phyloP scores from a whole-genome alignment of 2,888 invertebrate genomes.

The Bunonema sp. region DNA sequence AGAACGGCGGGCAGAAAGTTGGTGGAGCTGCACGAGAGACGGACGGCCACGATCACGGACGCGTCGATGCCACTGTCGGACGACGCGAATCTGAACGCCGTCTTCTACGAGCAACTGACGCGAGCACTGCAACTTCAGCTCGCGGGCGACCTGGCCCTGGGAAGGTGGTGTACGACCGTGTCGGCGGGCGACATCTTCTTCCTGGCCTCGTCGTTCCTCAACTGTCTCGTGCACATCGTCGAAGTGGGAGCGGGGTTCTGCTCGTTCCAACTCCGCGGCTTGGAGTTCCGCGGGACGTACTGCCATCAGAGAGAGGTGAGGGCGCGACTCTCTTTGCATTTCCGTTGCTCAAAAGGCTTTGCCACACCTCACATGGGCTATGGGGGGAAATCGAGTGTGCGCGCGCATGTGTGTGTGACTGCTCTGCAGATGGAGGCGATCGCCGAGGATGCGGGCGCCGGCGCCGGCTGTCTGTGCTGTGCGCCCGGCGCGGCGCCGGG shows the following conservation, averaged over 20 bases:
- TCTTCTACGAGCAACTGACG: slow-evolving; percentile 95
- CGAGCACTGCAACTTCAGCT: slow-evolving; percentile 56
- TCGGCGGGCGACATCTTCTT: slow-evolving; percentile 95
- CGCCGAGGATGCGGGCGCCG: slow-evolving; percentile 86
- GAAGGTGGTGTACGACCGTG: slow-evolving; percentile 75
- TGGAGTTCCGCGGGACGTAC: slow-evolving; percentile 91
- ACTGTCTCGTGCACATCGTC: slow-evolving; percentile 89
- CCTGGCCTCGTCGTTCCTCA: slow-evolving; percentile 72
- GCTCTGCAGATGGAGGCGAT: slow-evolving; percentile 86
- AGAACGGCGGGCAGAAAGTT: no score
- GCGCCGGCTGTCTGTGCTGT: slow-evolving; percentile 79
- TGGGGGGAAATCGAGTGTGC: no score
- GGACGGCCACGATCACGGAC: no score
- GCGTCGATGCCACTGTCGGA: slow-evolving; percentile 11
- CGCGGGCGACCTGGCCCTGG: slow-evolving; percentile 72
- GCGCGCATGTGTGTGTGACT: no score
- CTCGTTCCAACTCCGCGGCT: slow-evolving; percentile 86
- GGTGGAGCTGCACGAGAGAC: no score
- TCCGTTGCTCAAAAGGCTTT: no score
- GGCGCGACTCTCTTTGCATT: no score
- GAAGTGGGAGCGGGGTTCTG: slow-evolving; percentile 92
- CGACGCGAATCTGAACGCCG: slow-evolving; percentile 92
- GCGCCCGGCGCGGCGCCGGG: slow-evolving; percentile 64
- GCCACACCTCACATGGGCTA: no score
- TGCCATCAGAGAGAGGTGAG: slow-evolving; percentile 76